Percentiles rank a stretch among this genome's conserved stretches.
phyloP scores from a whole-genome alignment of 2,113 vertebrate species.

The Strigops habroptila region DNA sequence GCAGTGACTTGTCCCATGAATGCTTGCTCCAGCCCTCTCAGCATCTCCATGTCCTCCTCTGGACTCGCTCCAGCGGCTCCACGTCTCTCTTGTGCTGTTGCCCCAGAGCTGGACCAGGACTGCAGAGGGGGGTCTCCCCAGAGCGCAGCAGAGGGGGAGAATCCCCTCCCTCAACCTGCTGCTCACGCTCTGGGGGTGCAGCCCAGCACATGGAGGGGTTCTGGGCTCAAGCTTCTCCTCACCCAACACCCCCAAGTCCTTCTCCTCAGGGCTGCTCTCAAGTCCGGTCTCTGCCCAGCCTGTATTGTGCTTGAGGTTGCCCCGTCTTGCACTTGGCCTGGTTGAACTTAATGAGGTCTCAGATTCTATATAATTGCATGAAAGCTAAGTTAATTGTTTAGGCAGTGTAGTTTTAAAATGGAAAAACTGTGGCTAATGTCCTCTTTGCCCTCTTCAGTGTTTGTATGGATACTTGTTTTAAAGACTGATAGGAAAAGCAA shows the following conservation, averaged over 20 bases:
- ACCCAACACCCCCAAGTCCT: neutral
- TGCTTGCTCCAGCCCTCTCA: neutral
- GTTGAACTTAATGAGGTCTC: neutral
- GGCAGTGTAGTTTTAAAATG: neutral
- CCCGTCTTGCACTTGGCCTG: neutral
- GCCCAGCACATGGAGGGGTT: neutral
- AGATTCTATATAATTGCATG: neutral
- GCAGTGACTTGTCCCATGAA: fast-evolving
- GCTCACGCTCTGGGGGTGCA: neutral
- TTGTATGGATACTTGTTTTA: neutral
- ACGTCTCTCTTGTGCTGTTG: neutral
- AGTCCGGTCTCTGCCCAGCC: neutral
- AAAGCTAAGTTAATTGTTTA: neutral
- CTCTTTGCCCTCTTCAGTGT: neutral
- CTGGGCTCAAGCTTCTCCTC: neutral
- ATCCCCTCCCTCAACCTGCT: neutral
- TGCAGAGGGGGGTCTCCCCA: neutral
- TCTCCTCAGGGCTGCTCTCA: neutral
- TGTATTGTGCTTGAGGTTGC: neutral
- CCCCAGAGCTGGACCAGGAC: neutral
- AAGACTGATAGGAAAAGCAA: neutral
- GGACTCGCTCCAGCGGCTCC: neutral
- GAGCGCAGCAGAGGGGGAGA: neutral
- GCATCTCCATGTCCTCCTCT: neutral
- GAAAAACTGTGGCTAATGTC: neutral